phyloP scores from a whole-genome alignment of 2,113 vertebrate genomes.

The Garra rufa region DNA sequence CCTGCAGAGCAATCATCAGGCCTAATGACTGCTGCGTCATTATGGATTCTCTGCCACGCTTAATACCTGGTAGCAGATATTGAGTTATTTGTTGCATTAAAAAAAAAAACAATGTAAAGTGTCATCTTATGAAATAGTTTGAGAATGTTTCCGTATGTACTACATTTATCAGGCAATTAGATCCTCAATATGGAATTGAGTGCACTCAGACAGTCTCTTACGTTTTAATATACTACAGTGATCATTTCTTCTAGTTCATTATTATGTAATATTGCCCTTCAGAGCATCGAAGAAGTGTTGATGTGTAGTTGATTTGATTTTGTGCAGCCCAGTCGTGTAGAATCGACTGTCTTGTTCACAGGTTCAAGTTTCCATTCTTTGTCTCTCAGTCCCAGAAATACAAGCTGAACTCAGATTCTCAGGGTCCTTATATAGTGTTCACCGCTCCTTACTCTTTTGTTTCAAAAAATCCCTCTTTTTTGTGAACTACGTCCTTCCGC shows the following conservation, averaged over 20 bases:
- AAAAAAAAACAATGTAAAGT: background rate
- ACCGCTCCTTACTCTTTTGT: background rate
- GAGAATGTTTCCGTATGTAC: background rate
- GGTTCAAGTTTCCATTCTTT: background rate
- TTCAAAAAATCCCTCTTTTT: too few species aligned
- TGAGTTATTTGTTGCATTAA: background rate
- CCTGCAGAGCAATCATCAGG: constrained; percentile 5
- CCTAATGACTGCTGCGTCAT: constrained; percentile 14
- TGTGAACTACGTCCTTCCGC: too few species aligned
- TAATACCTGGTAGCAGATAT: background rate
- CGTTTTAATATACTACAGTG: background rate
- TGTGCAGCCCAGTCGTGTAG: background rate
- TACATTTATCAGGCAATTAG: background rate
- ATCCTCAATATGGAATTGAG: background rate
- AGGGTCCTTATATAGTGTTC: background rate
- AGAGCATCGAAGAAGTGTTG: background rate
- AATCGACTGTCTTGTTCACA: background rate
- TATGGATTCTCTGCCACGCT: constrained; percentile 15
- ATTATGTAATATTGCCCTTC: background rate
- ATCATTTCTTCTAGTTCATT: background rate
- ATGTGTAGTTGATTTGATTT: background rate
- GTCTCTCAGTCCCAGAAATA: background rate
- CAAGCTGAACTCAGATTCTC: background rate
- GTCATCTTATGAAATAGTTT: background rate
- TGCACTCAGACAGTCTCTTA: background rate